phyloP scores from a whole-genome alignment of 2,888 invertebrate species.

The Pseudanteris insignis region DNA sequence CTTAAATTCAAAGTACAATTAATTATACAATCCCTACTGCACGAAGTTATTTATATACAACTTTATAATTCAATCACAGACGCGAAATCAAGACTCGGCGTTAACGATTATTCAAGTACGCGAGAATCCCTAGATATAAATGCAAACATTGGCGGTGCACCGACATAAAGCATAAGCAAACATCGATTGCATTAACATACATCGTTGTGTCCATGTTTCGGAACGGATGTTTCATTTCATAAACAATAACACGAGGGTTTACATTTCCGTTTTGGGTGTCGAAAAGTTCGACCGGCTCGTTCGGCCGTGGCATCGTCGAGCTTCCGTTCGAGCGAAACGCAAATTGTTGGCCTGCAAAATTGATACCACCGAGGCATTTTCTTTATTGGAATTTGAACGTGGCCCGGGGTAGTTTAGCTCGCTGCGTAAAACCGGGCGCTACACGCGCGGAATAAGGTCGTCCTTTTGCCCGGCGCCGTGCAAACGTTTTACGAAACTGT shows the following conservation, averaged over 20 bases:
- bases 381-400: slow-evolving; percentile 35
- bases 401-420: slow-evolving; percentile 13
- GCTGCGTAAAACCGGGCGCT: slow-evolving; percentile 21
- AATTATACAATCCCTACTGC: no score
- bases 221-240: no score
- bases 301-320: neutral
- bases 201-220: no score
- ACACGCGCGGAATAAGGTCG: slow-evolving; percentile 25
- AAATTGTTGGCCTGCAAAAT: slow-evolving; percentile 29
- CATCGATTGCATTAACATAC: no score
- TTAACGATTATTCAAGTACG: no score
- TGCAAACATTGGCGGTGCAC: no score
- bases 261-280: neutral
- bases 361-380: slow-evolving; percentile 24
- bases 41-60: no score
- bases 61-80: no score
- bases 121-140: no score
- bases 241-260: neutral
- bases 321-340: slow-evolving; percentile 22
- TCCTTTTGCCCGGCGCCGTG: slow-evolving; percentile 24
- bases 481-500: slow-evolving; percentile 37
- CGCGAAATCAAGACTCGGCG: no score
- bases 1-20: no score
- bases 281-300: neutral
- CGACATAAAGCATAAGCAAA: no score